These are phyloP conservation scores for Balaeniceps rex DNA, from an alignment of 2,113 vertebrate genomes.

Conservation along the genomic window DNA sequence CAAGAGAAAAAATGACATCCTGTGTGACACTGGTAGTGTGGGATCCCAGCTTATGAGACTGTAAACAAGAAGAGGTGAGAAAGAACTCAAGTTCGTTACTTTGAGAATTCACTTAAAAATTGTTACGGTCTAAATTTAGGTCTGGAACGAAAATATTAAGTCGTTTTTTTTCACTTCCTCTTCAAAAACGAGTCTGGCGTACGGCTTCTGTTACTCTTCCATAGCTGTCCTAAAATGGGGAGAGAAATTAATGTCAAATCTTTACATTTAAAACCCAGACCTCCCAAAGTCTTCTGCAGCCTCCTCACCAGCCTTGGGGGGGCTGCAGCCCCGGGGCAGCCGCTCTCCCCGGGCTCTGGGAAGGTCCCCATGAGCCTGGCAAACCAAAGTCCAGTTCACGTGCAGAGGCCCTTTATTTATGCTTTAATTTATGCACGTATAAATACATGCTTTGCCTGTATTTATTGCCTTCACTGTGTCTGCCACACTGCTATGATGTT, in stretches of 20 bases:
- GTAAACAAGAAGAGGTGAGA: conserved; percentile 48
- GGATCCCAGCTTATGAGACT: conserved; percentile 47
- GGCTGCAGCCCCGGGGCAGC: neutral
- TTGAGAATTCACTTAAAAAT: neutral
- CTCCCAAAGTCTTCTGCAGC: neutral
- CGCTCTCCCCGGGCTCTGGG: neutral
- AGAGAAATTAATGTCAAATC: neutral
- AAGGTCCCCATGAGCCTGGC: neutral
- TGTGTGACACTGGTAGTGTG: conserved; percentile 54
- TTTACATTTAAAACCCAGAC: neutral
- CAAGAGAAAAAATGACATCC: conserved; percentile 60
- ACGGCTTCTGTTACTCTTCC: neutral
- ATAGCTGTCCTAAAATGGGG: neutral
- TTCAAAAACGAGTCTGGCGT: neutral
- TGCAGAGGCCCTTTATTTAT: neutral
- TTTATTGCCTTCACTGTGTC: neutral
- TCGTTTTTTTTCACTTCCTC: neutral
- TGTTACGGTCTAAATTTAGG: neutral
- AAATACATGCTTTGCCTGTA: neutral
- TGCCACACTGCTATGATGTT: neutral
- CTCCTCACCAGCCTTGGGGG: neutral
- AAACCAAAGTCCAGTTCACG: neutral
- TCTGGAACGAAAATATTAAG: neutral
- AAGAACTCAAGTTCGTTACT: neutral
- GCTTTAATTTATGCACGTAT: no score